Conservation (phyloP, 2,888 invertebrate species). For the Oxystoma pomonae region DNA sequence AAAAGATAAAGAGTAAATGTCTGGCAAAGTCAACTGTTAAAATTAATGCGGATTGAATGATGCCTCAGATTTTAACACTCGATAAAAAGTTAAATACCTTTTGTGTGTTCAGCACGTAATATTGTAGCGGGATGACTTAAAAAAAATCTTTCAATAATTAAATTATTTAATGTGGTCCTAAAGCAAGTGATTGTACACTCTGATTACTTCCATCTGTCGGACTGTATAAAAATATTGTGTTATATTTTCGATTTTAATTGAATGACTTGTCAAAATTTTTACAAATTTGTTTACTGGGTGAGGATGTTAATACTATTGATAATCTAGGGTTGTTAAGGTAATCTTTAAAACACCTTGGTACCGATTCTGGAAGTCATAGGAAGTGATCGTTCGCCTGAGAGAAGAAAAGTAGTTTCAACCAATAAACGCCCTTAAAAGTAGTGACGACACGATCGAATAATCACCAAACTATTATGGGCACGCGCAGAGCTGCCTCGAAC, state of each 20-base stretch:
- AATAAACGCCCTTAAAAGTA: no score
- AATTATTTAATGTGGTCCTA: conserved; percentile 10
- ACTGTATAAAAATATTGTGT: background rate
- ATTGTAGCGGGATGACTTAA: conserved; percentile 17
- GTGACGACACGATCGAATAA: no score
- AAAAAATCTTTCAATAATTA: conserved; percentile 22
- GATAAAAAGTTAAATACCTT: conserved; percentile 35
- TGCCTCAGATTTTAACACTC: conserved; percentile 36
- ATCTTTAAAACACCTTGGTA: no score
- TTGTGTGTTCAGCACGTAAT: conserved; percentile 24
- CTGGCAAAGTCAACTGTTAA: conserved; percentile 18
- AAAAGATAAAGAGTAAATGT: background rate
- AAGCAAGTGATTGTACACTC: background rate
- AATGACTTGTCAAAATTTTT: background rate
- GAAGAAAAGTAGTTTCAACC: no score
- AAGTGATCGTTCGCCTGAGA: no score
- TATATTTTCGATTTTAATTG: background rate
- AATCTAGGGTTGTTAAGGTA: background rate
- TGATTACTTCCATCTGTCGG: background rate
- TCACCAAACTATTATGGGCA: no score
- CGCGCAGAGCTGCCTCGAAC: no score
- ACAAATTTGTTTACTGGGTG: background rate
- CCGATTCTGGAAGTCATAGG: no score
- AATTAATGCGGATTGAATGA: conserved; percentile 38
- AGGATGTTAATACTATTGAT: background rate